Base-by-base conservation (phyloP, 2,888 invertebrate species). In the Oligia latruncula region DNA sequence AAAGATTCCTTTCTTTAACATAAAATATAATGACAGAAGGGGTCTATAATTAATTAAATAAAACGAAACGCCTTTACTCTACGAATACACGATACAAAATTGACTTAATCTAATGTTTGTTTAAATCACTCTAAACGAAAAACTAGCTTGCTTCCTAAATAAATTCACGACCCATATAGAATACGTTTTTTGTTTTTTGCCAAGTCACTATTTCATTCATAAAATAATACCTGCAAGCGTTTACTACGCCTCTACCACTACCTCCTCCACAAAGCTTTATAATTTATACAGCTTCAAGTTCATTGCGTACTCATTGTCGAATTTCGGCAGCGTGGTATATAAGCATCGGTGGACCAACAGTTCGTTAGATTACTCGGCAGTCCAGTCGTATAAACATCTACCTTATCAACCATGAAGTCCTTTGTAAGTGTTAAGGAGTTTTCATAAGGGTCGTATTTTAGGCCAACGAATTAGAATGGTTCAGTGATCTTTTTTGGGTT, bases 281-380 rank as follows among this genome's bases (percentile, higher is more conserved):
- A 87, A 88, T 85, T 75, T 88, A 85, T 85, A 85, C 85, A 81
- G 78, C 89, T 90, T 95, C 95, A 95, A 95, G 95, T 94, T 93
- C 95, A 81, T 91, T 91, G 91, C 90, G 90, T 90, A 90, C 88
- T 91, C 93, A 94, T 94, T 95, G 95, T 95, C 92, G 88, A 90
- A 89, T 93, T 95, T 95, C 90, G 95, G 93, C 92, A 76, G 87
- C 83, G 74, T 86, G 79, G 92, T 95, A 96, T 96, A 96, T 92
- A 96, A 94, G 93, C 91, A 72, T 81, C 81, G 80, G 75, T 81
- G 79, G 85, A 83, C 80, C 87, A 88, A 78, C 87, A 74, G 77
- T 87, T 92, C 89, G 92, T 95, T 96, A 96, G 95, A 96, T 93
- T 93, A 93, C 92, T 92, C 92, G 89, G 86, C 91, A 92, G 90